phyloP scores from a whole-genome alignment of 37 sponge, comb jelly and placozoan genomes.

The Ephydatia muelleri region DNA sequence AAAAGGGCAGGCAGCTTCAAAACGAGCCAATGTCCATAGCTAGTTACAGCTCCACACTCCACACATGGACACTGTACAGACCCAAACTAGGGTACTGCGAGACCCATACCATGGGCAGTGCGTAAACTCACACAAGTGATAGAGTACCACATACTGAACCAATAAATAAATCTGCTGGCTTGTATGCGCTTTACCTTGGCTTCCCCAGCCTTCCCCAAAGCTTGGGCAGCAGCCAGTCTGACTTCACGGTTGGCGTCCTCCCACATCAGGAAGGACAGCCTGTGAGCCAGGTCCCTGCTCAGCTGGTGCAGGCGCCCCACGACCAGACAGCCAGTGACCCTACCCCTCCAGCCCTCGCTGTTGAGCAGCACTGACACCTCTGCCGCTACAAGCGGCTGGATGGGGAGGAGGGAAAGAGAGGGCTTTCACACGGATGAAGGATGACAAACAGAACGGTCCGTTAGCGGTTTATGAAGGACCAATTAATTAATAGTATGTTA shows the following conservation, averaged over 20 bases:
- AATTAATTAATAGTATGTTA: neutral
- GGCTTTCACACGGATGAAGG: no score
- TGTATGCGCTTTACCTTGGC: slow-evolving; percentile 83
- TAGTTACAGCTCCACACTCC: no score
- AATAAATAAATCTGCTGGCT: neutral
- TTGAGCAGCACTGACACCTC: slow-evolving; percentile 77
- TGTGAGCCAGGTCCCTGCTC: slow-evolving; percentile 64
- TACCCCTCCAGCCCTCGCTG: slow-evolving; percentile 72
- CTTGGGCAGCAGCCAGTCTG: slow-evolving; percentile 76
- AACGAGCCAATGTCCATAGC: neutral
- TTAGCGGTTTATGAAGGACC: neutral
- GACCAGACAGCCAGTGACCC: slow-evolving; percentile 1
- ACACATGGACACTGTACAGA: neutral
- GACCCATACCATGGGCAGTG: neutral
- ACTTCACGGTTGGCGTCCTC: slow-evolving; percentile 83
- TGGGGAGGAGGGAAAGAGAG: neutral
- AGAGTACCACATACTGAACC: no score
- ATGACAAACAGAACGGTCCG: no score
- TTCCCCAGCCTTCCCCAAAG: slow-evolving; percentile 80
- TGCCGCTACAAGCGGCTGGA: slow-evolving; percentile 71
- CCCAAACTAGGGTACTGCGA: neutral
- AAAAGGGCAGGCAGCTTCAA: neutral
- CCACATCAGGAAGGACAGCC: slow-evolving; percentile 78
- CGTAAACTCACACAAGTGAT: neutral
- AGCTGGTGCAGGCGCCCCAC: neutral